Evolutionary conservation across 2,113 vertebrate genomes (phyloP), one percentile per base, ranked within the genome.

Genomic region (Oryzias celebensis): DNA sequence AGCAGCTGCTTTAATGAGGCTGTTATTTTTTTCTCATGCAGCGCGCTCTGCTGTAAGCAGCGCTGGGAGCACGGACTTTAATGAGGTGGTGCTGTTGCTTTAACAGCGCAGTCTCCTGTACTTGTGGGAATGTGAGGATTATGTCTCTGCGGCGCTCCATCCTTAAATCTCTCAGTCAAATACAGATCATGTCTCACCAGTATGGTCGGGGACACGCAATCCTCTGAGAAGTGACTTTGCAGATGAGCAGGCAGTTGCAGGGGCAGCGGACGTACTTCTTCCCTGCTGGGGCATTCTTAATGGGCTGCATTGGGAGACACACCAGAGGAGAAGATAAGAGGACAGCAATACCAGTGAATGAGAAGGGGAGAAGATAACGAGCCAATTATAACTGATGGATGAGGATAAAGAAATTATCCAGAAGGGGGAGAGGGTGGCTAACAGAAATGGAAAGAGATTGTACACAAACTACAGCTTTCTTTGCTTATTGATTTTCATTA

Each of bases 231-330:
- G 94, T 95, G 81, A 96, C 94, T 90, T 95, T 96, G 90, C 95
- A 95, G 88, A 96, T 95, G 82, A 97, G 93, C 64, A 95, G 93
- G 77, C 95, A 96, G 87, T 96, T 95, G 86, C 95, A 96, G 51
- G 95, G 94, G 67, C 95, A 95, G 62, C 94, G 92, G 12, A 96
- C 94, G 47, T 97, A 95, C 85, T 96, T 96, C 90, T 97, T 95
- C 67, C 95, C 95, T 36, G 93, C 92, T 3, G 95, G 95, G 64
- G 94, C 94, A 65, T 96, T 95, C 88, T 96, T 96, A 85, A 95
- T 96, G 65, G 94, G 95, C 94, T 95, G 86, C 20, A 79, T 75
- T 74, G 81, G 88, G 74, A 87, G 49, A 80, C 18, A 60, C 51
- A 42, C 43, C 41, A 51, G 26, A 44, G 50, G 53, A 17, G 7